Percentiles rank a stretch among this genome's conserved stretches.
phyloP scores from a whole-genome alignment of 2,797 vertebrate genomes.

The Eulemur rubriventer region DNA sequence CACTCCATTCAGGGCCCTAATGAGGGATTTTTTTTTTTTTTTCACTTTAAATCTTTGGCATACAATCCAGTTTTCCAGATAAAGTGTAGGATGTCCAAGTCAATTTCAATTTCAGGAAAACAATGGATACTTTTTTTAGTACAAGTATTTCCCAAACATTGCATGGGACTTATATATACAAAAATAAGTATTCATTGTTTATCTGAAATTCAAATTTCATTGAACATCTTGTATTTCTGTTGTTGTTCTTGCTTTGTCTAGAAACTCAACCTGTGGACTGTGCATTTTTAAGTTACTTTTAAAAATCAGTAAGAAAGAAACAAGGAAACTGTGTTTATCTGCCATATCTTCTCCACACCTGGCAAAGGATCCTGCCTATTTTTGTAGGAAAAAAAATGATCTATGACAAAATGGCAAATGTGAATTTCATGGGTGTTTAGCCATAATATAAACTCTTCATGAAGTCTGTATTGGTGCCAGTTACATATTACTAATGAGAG shows the following conservation, averaged over 20 bases:
- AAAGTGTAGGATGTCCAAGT: background rate
- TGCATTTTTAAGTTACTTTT: background rate
- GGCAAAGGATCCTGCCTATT: background rate
- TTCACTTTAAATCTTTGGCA: constrained; percentile 1
- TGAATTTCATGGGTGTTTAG: background rate
- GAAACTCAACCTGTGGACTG: background rate
- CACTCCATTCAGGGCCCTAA: background rate
- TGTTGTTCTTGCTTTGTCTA: background rate
- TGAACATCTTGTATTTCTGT: background rate
- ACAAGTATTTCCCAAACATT: background rate
- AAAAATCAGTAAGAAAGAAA: background rate
- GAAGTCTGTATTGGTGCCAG: background rate
- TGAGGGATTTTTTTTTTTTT: background rate
- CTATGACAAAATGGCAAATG: background rate
- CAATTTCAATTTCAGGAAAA: constrained; percentile 37
- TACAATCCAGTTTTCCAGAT: background rate
- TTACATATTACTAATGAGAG: background rate
- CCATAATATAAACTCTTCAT: background rate
- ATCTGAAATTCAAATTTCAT: constrained; percentile 18
- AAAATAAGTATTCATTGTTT: background rate
- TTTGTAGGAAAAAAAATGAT: background rate
- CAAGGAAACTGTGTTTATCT: background rate
- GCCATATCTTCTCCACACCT: background rate
- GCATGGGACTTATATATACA: background rate
- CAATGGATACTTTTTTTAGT: background rate